phyloP scores from a whole-genome alignment of 1,140 invertebrate genomes.

The Philotrypesis tridentata region DNA sequence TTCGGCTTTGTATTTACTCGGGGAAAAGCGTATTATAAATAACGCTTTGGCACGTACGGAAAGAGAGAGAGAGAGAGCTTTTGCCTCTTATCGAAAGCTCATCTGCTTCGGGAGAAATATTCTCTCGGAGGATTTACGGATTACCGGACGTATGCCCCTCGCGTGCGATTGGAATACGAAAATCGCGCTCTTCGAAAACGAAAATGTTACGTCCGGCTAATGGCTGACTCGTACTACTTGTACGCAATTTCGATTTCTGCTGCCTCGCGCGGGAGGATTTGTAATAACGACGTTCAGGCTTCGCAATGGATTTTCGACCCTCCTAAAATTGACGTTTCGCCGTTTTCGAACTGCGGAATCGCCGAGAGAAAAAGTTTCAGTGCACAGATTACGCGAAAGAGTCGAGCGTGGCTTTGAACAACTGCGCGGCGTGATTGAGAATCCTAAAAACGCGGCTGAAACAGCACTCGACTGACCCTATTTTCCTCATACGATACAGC shows the following conservation, averaged over 20 bases:
- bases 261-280: too few species aligned
- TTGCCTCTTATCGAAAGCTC: not conserved
- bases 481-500: not conserved
- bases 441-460: not conserved
- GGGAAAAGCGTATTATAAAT: constrained; percentile 13
- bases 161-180: not conserved
- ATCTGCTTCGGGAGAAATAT: not conserved
- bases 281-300: too few species aligned
- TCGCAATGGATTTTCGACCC: too few species aligned
- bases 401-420: not conserved
- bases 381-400: too few species aligned
- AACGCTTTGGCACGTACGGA: not conserved
- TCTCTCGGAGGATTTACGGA: not conserved
- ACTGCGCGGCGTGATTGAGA: not conserved
- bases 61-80: too few species aligned
- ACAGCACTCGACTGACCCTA: not conserved
- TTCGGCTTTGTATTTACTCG: constrained; percentile 40
- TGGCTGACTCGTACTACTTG: not conserved
- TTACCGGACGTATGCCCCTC: not conserved
- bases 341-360: too few species aligned
- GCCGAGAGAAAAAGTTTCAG: too few species aligned
- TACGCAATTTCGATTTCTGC: too few species aligned
- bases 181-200: not conserved
- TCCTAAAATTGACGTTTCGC: too few species aligned
- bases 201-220: not conserved